Evolutionary conservation across 92 coral and sea anemone species (phyloP).

Genomic region (Zoanthus gigantus): DNA sequence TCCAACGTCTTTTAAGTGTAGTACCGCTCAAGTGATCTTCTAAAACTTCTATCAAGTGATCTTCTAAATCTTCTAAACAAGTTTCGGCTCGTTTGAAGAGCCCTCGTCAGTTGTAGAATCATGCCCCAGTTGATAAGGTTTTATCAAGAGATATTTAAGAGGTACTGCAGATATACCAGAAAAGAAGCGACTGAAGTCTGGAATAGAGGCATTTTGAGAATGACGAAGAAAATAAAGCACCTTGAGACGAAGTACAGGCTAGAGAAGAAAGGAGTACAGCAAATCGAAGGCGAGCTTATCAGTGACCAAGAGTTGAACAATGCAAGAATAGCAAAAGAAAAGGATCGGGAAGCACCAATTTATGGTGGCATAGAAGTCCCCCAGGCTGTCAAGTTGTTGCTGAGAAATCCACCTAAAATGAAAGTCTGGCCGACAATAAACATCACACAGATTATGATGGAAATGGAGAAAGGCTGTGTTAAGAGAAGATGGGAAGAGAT

Average conservation of each 20-base stretch:
- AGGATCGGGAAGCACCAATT: not conserved
- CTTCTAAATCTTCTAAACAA: no score
- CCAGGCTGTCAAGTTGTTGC: slow-evolving; percentile 10
- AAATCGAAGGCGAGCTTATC: not conserved
- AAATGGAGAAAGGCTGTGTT: no score
- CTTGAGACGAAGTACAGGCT: not conserved
- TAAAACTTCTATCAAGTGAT: no score
- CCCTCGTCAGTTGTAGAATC: no score
- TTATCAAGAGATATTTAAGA: not conserved
- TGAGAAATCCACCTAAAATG: slow-evolving; percentile 10
- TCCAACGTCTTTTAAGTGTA: no score
- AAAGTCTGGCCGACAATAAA: not conserved
- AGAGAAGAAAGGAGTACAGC: slow-evolving; percentile 1
- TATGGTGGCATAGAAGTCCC: slow-evolving; percentile 18
- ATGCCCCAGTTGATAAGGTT: no score
- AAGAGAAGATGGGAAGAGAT: no score
- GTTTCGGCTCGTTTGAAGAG: no score
- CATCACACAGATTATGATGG: no score
- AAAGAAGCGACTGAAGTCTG: not conserved
- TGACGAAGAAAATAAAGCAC: not conserved
- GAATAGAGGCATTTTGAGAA: not conserved
- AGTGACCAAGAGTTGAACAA: slow-evolving; percentile 2
- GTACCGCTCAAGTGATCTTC: no score
- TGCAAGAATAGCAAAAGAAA: not conserved
- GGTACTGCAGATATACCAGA: not conserved